These are phyloP conservation scores for Ectropis grisescens DNA, from an alignment of 1,140 invertebrate genomes.

Conservation along the genomic window DNA sequence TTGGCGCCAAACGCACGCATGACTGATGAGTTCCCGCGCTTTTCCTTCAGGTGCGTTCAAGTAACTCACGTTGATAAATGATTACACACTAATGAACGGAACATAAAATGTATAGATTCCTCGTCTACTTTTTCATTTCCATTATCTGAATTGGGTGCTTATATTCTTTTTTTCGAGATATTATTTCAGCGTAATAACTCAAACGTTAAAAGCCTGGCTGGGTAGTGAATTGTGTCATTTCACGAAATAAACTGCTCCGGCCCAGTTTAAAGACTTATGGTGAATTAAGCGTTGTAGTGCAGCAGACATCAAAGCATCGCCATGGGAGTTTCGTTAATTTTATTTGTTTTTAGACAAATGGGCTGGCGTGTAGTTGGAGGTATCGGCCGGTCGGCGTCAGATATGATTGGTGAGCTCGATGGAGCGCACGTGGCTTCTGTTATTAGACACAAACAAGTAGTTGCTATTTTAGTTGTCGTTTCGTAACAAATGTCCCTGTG, in stretches of 20 bases:
- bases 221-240: slow-evolving; percentile 30
- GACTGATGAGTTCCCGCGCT: slow-evolving; percentile 60
- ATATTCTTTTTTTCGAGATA: too few relatives aligned
- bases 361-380: neutral
- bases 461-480: slow-evolving; percentile 27
- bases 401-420: slow-evolving; percentile 27
- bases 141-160: too few relatives aligned
- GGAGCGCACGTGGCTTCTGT: slow-evolving; percentile 27
- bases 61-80: slow-evolving; percentile 42
- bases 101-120: too few relatives aligned
- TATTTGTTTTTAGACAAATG: slow-evolving; percentile 8
- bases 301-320: slow-evolving; percentile 34
- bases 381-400: slow-evolving; percentile 15
- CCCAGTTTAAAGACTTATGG: slow-evolving; percentile 33
- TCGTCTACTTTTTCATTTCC: too few relatives aligned
- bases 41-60: slow-evolving; percentile 59
- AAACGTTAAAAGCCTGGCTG: slow-evolving; percentile 10
- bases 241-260: slow-evolving; percentile 30
- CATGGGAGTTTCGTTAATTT: slow-evolving; percentile 1
- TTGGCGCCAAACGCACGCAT: slow-evolving; percentile 49
- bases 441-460: slow-evolving; percentile 21
- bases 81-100: slow-evolving; percentile 3
- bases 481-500: slow-evolving; percentile 27
- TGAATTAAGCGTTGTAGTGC: slow-evolving; percentile 17
- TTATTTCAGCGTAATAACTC: slow-evolving; percentile 4